Evolutionary conservation across 1,140 invertebrate species (phyloP), one percentile per base, ranked within the genome.

Genomic region (Platorchestia sp.): DNA sequence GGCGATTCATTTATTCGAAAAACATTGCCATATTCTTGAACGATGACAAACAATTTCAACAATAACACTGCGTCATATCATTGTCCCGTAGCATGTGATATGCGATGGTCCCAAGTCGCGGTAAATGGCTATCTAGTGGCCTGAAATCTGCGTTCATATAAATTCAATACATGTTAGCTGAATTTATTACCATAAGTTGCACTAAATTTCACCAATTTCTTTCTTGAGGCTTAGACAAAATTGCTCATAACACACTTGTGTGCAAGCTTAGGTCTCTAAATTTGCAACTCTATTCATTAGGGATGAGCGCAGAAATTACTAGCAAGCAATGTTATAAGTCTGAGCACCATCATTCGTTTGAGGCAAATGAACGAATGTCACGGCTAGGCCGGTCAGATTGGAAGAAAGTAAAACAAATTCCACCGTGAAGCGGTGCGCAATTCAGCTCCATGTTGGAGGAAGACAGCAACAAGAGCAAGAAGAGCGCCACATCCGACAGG

Each of bases 401-500:
- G 27, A 75, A 14, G 27, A 75, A 36, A 75, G 27, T 22, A 75
- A 75, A 22, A 75, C 59, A 75, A 75, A 27, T 75, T 75, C 59
- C 1, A 22, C 14, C 14, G 14, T 75, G 59, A 75, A 75, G 59
- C 36, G 14, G 59, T 75, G 59, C 59, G 59, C 59, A 75, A 75
- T 27, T 75, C 14, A 10, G 27, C 59, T 75, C 59, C 14, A 36
- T 22, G 59, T 75, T 75, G 59, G 87, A 89, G 43, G 87, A 89
- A 42, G 41, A 89, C 87, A 42, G 10, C 87, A 47, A n/a, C 45
- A 93, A 47, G 19, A 93, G 45, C 91, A 93, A 47, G 6, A 93
- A 93, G 44, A 93, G 91, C 45, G 47, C 91, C 43, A 45, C 45
- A 44, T 93, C 43, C 91, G 43, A 44, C 91, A 93, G 91, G 91